Evolutionary conservation across 2,888 invertebrate species (phyloP).

Genomic region (Drosophila tanythrix): DNA sequence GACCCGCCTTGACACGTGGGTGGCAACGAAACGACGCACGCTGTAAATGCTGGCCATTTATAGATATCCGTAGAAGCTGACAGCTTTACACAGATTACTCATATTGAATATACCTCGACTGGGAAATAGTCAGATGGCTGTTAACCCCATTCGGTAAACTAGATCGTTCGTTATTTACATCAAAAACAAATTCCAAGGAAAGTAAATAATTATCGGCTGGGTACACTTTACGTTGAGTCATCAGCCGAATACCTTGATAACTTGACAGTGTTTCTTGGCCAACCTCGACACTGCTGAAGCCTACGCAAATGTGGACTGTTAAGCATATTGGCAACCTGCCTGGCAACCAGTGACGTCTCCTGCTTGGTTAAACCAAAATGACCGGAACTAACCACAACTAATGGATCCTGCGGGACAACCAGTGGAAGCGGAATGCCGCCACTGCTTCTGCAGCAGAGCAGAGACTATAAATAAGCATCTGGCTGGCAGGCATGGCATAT

Average conservation of each 20-base stretch:
- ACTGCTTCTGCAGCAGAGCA: constrained; percentile 5
- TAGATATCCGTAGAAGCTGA: constrained; percentile 1
- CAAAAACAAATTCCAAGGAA: not conserved
- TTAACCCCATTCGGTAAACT: constrained; percentile 12
- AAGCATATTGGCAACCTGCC: constrained; percentile 25
- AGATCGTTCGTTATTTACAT: constrained; percentile 8
- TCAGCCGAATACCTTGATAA: not conserved
- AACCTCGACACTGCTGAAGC: constrained; percentile 24
- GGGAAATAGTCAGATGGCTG: not conserved
- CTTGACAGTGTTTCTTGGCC: not conserved
- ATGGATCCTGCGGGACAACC: not conserved
- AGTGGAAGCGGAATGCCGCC: not conserved
- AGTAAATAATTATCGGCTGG: not conserved
- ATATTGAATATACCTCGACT: constrained; percentile 1
- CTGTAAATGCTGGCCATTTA: constrained; percentile 14
- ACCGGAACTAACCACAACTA: constrained; percentile 11
- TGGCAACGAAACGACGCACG: not conserved
- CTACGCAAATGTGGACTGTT: constrained; percentile 26
- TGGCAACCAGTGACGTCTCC: not conserved
- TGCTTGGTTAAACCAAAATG: not conserved
- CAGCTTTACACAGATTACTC: constrained; percentile 35
- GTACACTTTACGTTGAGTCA: not conserved
- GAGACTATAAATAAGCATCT: constrained; percentile 36
- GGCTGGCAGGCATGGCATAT: constrained; percentile 10
- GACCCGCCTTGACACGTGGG: not conserved